Evolutionary conservation across 2,888 invertebrate genomes (phyloP), one percentile per base, ranked within the genome.

Genomic region (Platynereis dumerilii): DNA sequence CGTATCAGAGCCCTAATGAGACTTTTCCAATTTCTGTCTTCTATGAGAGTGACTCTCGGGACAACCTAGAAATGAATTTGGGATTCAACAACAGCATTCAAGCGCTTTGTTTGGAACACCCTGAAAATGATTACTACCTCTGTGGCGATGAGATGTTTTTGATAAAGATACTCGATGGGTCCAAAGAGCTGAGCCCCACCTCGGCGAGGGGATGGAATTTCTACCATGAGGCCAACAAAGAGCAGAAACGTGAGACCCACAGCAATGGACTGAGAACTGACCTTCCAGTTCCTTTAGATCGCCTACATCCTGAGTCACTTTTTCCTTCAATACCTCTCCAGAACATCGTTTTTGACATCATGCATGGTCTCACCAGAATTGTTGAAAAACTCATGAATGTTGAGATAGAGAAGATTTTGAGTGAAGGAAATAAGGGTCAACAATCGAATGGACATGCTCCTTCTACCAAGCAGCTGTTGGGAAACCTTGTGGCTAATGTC

Each of bases 321-420:
- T n/a, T 48, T 48, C 48, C 48, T 20, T 48, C 48, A 3, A 48
- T 12, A 20, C 48, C 48, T 12, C 20, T 48, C 20, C 3, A n/a
- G 3, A 48, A 48, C 48, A 48, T 48, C 5, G n/a, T 48, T 20
- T 48, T 48, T 48, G n/a, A 22, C 22, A 48, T 48, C 17, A n/a
- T 48, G 48, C 48, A 48, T 48, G 48, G 48, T n/a, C n/a, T 48
- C 17, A 22, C 48, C n/a, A 12, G 48, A 12, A 20, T n/a, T 48
- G 48, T 48, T 5, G 48, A 48, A n/a, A 48, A 48, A n/a, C 48
- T 48, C 5, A 5, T 48, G n/a, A 48, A 48, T 22, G 20, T 48
- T 20, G 48, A 48, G 22, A 48, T 48, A 10, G 48, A 22, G 22
- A 48, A 48, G 7, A 48, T 48, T 7, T 10, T 48, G n/a, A 20